phyloP scores from a whole-genome alignment of 2,797 vertebrate species.

The Zalophus californianus region DNA sequence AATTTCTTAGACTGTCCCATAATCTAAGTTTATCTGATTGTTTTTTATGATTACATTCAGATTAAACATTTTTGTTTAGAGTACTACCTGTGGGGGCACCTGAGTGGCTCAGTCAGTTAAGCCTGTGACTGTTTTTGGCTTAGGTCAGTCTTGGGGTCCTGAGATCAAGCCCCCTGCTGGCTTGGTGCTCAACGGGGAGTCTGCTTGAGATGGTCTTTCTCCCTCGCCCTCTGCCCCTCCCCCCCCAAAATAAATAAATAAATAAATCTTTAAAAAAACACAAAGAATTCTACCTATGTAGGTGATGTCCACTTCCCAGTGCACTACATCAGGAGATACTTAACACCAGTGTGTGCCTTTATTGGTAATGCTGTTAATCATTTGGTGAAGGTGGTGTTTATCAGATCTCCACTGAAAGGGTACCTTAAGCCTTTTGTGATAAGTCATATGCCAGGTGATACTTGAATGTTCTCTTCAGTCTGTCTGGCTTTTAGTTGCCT shows the following conservation, averaged over 20 bases:
- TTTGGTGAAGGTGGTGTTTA: not conserved
- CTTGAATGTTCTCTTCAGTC: not conserved
- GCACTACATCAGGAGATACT: not conserved
- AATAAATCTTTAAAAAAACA: too few species aligned
- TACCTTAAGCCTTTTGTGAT: not conserved
- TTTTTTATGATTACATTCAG: conserved; percentile 28
- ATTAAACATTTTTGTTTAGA: not conserved
- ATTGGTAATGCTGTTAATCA: not conserved
- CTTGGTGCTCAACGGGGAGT: too few species aligned
- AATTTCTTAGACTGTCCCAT: not conserved
- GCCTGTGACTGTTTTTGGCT: too few species aligned
- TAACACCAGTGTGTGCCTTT: not conserved
- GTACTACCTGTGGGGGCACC: not conserved
- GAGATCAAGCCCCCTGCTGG: too few species aligned
- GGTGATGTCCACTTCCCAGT: not conserved
- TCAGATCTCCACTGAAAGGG: not conserved
- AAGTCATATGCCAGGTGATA: not conserved
- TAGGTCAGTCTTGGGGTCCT: too few species aligned
- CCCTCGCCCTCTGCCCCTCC: too few species aligned
- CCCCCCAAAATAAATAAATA: too few species aligned
- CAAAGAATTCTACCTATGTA: not conserved
- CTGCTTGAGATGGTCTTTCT: too few species aligned
- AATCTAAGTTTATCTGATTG: not conserved
- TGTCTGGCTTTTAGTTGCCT: conserved; percentile 16
- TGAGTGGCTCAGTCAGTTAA: too few species aligned